Conservation (phyloP, 2,797 vertebrate genomes). For the Carapus acus region DNA sequence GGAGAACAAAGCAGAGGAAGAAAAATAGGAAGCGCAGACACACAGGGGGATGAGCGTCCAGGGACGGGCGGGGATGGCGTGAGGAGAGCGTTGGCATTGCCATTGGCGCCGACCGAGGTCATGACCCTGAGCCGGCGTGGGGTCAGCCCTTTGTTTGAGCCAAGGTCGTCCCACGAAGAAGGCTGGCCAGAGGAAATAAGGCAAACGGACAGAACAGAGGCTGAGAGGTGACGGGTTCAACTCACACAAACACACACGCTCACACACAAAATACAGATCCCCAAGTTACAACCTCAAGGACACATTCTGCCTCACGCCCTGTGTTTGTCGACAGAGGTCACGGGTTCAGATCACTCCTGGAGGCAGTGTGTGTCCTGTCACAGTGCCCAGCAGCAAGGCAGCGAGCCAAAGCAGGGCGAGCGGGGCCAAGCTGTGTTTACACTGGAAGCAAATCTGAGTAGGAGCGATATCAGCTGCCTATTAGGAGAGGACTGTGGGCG, state of each 20-base stretch:
- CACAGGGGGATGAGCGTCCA: constrained; percentile 34
- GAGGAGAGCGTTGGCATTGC: constrained; percentile 48
- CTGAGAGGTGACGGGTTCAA: constrained; percentile 59
- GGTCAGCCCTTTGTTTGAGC: constrained; percentile 63
- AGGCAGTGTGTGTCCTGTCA: not conserved
- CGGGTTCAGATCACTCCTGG: not conserved
- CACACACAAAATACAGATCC: too few species aligned
- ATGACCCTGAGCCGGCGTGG: constrained; percentile 52
- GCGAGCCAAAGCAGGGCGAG: not conserved
- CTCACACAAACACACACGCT: constrained; percentile 30
- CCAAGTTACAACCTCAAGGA: too few species aligned
- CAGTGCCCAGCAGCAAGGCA: not conserved
- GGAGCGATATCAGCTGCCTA: too few species aligned
- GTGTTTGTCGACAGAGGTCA: too few species aligned
- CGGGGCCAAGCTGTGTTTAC: too few species aligned
- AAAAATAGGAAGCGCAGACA: constrained; percentile 1
- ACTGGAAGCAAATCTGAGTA: too few species aligned
- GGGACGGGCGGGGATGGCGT: constrained; percentile 39
- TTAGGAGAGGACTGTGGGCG: too few species aligned
- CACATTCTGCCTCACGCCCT: too few species aligned
- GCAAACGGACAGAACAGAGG: constrained; percentile 48
- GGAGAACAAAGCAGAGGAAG: not conserved
- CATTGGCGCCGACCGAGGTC: constrained; percentile 52
- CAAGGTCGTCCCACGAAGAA: constrained; percentile 56
- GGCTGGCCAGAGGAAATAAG: constrained; percentile 45